phyloP scores from a whole-genome alignment of 2,888 invertebrate genomes.

The Tenthredo mesomela region DNA sequence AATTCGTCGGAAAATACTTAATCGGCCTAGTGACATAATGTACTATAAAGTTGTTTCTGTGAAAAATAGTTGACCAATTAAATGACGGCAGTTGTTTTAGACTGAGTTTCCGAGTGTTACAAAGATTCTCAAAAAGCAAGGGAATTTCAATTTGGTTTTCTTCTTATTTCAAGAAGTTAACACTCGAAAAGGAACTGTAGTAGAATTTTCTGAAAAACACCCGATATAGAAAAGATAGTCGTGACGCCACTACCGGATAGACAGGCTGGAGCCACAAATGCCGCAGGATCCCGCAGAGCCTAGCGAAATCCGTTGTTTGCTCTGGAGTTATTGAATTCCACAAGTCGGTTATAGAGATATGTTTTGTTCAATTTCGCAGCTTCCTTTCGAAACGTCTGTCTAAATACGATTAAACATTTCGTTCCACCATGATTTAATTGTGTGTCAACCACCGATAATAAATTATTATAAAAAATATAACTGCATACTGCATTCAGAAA shows the following conservation, averaged over 20 bases:
- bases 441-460: neutral
- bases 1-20: too few relatives aligned
- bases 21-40: too few relatives aligned
- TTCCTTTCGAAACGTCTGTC: neutral
- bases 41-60: neutral
- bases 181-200: neutral
- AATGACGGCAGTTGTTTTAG: neutral
- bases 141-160: neutral
- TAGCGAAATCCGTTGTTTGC: constrained; percentile 26
- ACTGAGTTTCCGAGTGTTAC: neutral
- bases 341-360: neutral
- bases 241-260: constrained; percentile 25
- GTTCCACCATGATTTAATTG: neutral
- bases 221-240: neutral
- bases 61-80: neutral
- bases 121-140: neutral
- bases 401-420: neutral
- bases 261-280: constrained; percentile 50
- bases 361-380: constrained; percentile 10
- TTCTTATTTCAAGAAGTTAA: neutral
- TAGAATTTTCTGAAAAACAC: constrained; percentile 22
- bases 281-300: constrained; percentile 52
- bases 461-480: neutral
- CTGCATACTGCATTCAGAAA: neutral
- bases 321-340: constrained; percentile 30